These are phyloP conservation scores for Parazoanthus atlanticus DNA, from an alignment of 92 coral and sea anemone species.

Conservation along the genomic window DNA sequence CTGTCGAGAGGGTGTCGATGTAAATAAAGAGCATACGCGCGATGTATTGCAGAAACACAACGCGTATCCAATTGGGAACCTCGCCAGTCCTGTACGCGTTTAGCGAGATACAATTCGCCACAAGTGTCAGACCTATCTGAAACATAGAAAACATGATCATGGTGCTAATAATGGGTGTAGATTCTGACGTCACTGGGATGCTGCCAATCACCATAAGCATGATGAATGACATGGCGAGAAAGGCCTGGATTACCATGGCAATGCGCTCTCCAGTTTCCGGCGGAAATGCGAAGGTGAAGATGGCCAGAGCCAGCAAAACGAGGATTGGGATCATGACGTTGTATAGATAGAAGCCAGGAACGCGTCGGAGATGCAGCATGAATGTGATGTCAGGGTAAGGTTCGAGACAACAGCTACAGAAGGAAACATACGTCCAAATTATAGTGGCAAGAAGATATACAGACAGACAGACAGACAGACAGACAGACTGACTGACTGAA, in stretches of 20 bases:
- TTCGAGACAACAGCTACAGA: conserved; percentile 81
- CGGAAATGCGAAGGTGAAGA: conserved; percentile 85
- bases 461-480: not conserved
- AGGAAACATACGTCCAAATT: not conserved
- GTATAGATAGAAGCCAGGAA: conserved; percentile 81
- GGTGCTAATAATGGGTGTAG: conserved; percentile 76
- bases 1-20: not conserved
- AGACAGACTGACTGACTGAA: not conserved
- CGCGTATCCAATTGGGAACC: conserved; percentile 80
- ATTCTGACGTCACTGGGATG: conserved; percentile 89
- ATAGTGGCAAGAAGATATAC: not conserved
- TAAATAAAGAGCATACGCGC: conserved; percentile 69
- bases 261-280: conserved; percentile 91
- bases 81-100: conserved; percentile 66
- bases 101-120: conserved; percentile 76
- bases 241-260: conserved; percentile 85
- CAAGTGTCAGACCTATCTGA: conserved; percentile 70
- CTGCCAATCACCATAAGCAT: conserved; percentile 77
- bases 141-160: conserved; percentile 72
- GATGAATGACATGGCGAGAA: conserved; percentile 88
- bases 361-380: conserved; percentile 82
- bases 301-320: conserved; percentile 77
- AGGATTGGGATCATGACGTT: conserved; percentile 85
- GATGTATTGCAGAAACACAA: conserved; percentile 69
- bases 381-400: conserved; percentile 84